Evolutionary conservation across 2,113 vertebrate species (phyloP).

Genomic region (Notiomystis cincta): DNA sequence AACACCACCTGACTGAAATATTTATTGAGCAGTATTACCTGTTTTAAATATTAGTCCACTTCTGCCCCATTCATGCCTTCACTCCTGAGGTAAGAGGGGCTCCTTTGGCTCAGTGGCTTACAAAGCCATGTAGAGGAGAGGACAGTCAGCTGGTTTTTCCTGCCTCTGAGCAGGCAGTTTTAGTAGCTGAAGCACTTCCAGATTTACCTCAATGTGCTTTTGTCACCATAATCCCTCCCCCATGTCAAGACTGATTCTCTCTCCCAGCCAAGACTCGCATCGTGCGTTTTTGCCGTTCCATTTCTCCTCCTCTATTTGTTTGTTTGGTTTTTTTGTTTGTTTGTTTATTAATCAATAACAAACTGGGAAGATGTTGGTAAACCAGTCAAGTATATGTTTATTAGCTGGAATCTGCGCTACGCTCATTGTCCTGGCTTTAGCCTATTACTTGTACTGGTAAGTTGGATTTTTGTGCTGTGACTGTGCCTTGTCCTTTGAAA

Average conservation of each 20-base stretch:
- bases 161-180: conserved; percentile 8
- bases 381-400: conserved; percentile 60
- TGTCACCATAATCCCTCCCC: conserved; percentile 43
- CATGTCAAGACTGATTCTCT: conserved; percentile 24
- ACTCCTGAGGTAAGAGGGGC: background rate
- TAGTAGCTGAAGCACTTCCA: conserved; percentile 28
- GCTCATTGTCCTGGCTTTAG: conserved; percentile 66
- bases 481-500: background rate
- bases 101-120: background rate
- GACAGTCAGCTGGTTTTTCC: background rate
- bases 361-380: conserved; percentile 64
- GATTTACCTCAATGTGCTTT: conserved; percentile 64
- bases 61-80: background rate
- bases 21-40: conserved; percentile 33
- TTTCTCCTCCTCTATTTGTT: background rate
- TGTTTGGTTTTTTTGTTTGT: background rate
- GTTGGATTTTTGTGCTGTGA: background rate
- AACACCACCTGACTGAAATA: conserved; percentile 39
- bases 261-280: background rate
- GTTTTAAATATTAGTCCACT: conserved; percentile 35
- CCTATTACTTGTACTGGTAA: conserved; percentile 82
- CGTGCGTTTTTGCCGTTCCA: background rate
- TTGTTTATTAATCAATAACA: background rate
- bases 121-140: accelerated
- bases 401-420: conserved; percentile 72